Percentiles rank a stretch among this genome's conserved stretches.
Evolutionary conservation across 2,888 invertebrate species (phyloP).

Genomic region (Eristalis pertinax): DNA sequence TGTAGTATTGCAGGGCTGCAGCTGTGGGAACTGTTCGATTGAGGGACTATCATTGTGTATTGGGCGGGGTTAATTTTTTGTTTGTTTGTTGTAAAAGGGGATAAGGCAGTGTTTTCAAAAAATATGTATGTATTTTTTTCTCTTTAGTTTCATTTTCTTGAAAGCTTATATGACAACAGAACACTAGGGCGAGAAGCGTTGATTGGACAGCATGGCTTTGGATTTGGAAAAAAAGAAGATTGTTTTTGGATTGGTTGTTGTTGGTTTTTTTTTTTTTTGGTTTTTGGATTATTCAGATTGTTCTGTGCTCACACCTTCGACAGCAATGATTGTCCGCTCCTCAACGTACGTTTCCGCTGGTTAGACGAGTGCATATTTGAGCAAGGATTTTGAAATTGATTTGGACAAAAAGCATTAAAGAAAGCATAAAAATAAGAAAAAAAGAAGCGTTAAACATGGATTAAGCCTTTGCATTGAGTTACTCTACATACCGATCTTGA

Average conservation of each 20-base stretch:
- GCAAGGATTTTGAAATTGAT: constrained; percentile 13
- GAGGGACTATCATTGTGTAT: constrained; percentile 24
- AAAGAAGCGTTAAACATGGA: constrained; percentile 33
- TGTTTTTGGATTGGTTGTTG: constrained; percentile 48
- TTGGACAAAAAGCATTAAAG: constrained; percentile 58
- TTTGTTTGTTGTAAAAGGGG: constrained; percentile 13
- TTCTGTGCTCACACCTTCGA: constrained; percentile 81
- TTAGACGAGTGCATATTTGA: constrained; percentile 47
- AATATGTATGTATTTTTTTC: not conserved
- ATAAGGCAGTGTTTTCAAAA: constrained; percentile 5
- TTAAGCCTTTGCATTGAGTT: not conserved
- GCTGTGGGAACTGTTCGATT: constrained; percentile 46
- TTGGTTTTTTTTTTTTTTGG: constrained; percentile 45
- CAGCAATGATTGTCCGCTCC: constrained; percentile 80
- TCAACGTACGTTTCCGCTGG: constrained; percentile 81
- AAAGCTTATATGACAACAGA: constrained; percentile 79
- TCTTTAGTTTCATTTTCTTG: not conserved
- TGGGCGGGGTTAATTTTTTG: constrained; percentile 4
- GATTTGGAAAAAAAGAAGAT: not conserved
- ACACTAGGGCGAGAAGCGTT: constrained; percentile 73
- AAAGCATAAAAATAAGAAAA: constrained; percentile 66
- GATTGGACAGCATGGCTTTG: constrained; percentile 51
- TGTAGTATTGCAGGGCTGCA: constrained; percentile 6
- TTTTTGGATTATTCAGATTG: constrained; percentile 74
- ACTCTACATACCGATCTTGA: constrained; percentile 79